Evolutionary conservation across 2,888 invertebrate species (phyloP), one percentile per base, ranked within the genome.

Genomic region (Eupithecia vulgata): DNA sequence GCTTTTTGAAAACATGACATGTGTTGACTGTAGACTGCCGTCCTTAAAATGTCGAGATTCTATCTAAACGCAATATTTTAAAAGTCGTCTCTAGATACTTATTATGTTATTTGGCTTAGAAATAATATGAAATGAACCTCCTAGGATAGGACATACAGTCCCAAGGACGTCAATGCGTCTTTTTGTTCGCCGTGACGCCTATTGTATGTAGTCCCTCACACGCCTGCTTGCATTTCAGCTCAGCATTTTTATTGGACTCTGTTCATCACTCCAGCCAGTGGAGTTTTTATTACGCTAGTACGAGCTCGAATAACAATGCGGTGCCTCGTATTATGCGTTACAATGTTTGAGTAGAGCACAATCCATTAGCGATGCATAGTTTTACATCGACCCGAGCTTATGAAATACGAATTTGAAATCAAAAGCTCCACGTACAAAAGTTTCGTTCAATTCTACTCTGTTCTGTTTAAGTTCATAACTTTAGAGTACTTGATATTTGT

Each of bases 131-230:
- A 57, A 34, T 13, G 40, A 42, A 57, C n/a, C 40, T 52, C 42
- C 65, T n/a, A n/a, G n/a, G n/a, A n/a, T n/a, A n/a, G n/a, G n/a
- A n/a, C n/a, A n/a, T n/a, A n/a, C n/a, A n/a, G n/a, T n/a, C 67
- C 30, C 5, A 68, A 66, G 61, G 66, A 66, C 77, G 81, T 84
- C 86, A 84, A 83, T 85, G 85, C 84, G 81, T 79, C 45, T 37
- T 64, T 35, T 64, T 52, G 40, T 71, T 65, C 72, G 72, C 80
- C 80, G 81, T 83, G 80, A 76, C 79, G 79, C 78, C 84, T 84
- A 85, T 87, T 88, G 87, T 88, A 80, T 88, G 87, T 88, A 80
- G 76, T 79, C 82, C 80, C 82, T 85, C 83, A 84, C 84, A 86
- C 85, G 84, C 84, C 83, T 86, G 86, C 84, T 87, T 88, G 86